These are phyloP conservation scores for Lutraria rhynchaena DNA, from an alignment of 1,140 invertebrate species.

Conservation along the genomic window DNA sequence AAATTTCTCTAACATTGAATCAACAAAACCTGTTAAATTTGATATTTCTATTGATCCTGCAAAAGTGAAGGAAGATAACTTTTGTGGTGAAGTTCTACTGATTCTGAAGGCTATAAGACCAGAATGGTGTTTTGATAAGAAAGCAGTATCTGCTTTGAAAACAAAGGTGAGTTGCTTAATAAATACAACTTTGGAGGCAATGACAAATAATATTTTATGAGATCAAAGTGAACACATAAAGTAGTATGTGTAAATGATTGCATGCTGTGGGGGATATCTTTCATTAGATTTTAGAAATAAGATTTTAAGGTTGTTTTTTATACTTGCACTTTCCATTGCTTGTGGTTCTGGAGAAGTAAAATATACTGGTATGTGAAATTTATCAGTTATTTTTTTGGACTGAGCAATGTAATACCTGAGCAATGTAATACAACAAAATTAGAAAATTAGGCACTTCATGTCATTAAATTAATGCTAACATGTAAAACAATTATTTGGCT, in stretches of 20 bases:
- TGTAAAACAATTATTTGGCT: background rate
- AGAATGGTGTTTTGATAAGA: background rate
- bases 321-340: background rate
- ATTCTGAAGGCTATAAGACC: constrained; percentile 32
- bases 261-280: background rate
- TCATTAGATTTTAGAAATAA: background rate
- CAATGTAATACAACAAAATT: no score
- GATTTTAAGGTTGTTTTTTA: background rate
- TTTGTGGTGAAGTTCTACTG: constrained; percentile 7
- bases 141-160: background rate
- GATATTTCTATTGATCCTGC: constrained; percentile 23
- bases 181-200: no score
- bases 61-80: constrained; percentile 22
- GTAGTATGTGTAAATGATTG: background rate
- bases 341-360: no score
- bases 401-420: no score
- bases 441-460: background rate
- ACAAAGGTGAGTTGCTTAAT: constrained; percentile 9
- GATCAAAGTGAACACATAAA: background rate
- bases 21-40: constrained; percentile 10
- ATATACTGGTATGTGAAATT: no score
- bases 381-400: no score
- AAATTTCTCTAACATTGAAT: no score
- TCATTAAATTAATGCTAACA: background rate
- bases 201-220: background rate